Percentiles rank a stretch among this genome's conserved stretches.
Evolutionary conservation across 1,140 invertebrate genomes (phyloP).

Genomic region (Drosophila yakuba): DNA sequence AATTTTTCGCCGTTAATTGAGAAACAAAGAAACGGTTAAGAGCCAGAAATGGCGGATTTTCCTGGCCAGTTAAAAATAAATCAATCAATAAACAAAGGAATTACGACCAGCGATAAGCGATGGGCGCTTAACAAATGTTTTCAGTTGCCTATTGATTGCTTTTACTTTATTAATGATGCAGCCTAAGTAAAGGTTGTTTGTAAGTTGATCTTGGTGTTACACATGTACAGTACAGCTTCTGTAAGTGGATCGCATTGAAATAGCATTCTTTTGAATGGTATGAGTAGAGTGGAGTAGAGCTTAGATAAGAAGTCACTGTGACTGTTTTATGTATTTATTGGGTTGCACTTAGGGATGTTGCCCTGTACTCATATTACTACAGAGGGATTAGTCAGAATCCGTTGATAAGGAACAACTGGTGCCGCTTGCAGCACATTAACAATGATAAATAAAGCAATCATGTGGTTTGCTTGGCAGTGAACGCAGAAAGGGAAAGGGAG

Average conservation of each 20-base stretch:
- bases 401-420: slow-evolving; percentile 30
- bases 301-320: neutral
- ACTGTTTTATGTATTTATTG: neutral
- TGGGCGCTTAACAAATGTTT: slow-evolving; percentile 8
- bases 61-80: slow-evolving; percentile 49
- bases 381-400: slow-evolving; percentile 19
- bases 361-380: slow-evolving; percentile 1
- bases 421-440: slow-evolving; percentile 6
- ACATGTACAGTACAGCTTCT: neutral
- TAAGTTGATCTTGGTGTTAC: neutral
- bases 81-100: slow-evolving; percentile 66
- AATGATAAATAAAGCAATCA: slow-evolving; percentile 17
- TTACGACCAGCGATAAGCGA: slow-evolving; percentile 33
- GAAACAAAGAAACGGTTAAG: slow-evolving; percentile 64
- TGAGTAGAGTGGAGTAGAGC: too few relatives aligned
- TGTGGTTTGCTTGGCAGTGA: neutral
- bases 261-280: too few relatives aligned
- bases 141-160: slow-evolving; percentile 3
- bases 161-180: slow-evolving; percentile 11
- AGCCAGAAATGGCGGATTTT: slow-evolving; percentile 22
- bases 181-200: slow-evolving; percentile 1
- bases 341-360: neutral
- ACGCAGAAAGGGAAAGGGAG: slow-evolving; percentile 12
- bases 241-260: too few relatives aligned
- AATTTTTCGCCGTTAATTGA: slow-evolving; percentile 30